These are phyloP conservation scores for Geococcyx californianus DNA, from an alignment of 2,113 vertebrate genomes.

Conservation along the genomic window DNA sequence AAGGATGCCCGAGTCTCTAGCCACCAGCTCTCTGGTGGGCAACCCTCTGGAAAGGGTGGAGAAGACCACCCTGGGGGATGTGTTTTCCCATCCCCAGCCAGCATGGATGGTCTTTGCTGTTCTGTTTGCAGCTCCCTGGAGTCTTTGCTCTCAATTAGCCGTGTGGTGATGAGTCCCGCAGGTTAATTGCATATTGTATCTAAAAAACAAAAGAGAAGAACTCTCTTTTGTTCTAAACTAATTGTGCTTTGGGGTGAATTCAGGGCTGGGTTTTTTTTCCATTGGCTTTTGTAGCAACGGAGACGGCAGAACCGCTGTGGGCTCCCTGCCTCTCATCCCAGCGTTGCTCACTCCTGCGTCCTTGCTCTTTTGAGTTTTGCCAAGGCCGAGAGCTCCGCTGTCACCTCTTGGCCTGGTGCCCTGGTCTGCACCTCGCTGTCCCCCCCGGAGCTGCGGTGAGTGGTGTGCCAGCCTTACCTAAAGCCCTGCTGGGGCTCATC, in stretches of 20 bases:
- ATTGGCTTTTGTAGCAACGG: neutral
- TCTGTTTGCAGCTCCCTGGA: neutral
- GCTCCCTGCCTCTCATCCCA: neutral
- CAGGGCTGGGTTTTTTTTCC: neutral
- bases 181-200: neutral
- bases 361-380: neutral
- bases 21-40: neutral
- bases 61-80: neutral
- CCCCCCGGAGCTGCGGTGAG: neutral
- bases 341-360: neutral
- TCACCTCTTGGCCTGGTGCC: neutral
- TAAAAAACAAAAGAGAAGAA: neutral
- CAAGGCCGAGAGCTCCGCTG: neutral
- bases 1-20: fast-evolving
- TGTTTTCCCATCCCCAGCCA: neutral
- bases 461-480: too few species aligned
- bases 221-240: neutral
- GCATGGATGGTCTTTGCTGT: neutral
- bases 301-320: neutral
- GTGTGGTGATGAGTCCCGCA: neutral
- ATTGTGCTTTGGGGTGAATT: neutral
- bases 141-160: neutral
- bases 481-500: neutral
- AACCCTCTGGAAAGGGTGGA: neutral
- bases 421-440: neutral